These are phyloP conservation scores for Epinephelus malabaricus DNA, from an alignment of 2,797 vertebrate species.

Conservation along the genomic window DNA sequence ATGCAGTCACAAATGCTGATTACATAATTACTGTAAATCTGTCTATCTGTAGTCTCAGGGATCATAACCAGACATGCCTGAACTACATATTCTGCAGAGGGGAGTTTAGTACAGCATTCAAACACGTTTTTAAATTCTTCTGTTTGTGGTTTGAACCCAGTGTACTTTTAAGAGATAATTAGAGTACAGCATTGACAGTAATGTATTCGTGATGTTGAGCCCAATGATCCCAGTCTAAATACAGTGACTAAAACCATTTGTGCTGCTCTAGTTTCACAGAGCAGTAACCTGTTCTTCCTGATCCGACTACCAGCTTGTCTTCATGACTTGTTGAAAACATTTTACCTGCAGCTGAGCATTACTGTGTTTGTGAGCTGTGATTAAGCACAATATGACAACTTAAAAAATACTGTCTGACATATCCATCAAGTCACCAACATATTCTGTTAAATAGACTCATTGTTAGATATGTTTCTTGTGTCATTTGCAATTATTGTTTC, in stretches of 20 bases:
- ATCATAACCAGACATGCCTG: neutral
- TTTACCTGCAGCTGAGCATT: neutral
- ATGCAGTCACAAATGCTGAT: neutral
- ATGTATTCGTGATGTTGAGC: neutral
- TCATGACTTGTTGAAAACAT: neutral
- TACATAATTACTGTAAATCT: neutral
- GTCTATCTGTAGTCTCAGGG: neutral
- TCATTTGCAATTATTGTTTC: neutral
- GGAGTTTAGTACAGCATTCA: neutral
- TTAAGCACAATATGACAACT: neutral
- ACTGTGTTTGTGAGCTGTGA: neutral
- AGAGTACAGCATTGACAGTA: neutral
- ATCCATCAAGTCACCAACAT: neutral
- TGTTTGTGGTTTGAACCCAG: neutral
- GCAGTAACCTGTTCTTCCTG: slow-evolving; percentile 7
- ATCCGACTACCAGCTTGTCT: neutral
- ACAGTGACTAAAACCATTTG: neutral
- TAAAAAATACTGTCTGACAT: neutral
- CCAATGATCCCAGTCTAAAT: neutral
- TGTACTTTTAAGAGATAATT: neutral
- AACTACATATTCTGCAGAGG: neutral
- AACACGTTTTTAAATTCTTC: neutral
- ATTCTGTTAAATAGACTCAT: neutral
- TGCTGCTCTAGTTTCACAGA: neutral
- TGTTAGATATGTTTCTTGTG: no score